phyloP scores from a whole-genome alignment of 2,888 invertebrate genomes.

The Cheilosia grossa region DNA sequence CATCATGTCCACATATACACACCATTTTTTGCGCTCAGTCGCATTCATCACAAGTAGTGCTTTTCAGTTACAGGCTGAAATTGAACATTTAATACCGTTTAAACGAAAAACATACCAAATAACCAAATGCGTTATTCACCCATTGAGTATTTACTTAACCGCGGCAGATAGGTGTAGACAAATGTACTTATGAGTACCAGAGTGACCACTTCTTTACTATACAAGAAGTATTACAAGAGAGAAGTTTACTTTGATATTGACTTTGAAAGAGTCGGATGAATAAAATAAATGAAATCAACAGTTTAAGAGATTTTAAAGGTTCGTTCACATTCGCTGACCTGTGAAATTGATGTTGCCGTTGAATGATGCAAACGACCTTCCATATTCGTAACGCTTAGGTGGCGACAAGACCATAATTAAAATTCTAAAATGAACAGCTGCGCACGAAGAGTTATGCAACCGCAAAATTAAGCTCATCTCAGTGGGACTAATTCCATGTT shows the following conservation, averaged over 20 bases:
- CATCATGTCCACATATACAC: conserved; percentile 3
- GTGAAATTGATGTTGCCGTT: conserved; percentile 51
- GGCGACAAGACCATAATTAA: conserved; percentile 32
- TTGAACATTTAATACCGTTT: conserved; percentile 36
- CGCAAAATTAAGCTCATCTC: conserved; percentile 4
- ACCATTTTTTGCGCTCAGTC: background rate
- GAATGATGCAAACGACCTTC: conserved; percentile 59
- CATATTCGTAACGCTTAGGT: conserved; percentile 47
- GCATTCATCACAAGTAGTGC: conserved; percentile 9
- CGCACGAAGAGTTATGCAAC: conserved; percentile 27
- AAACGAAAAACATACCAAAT: conserved; percentile 14
- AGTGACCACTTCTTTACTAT: conserved; percentile 22
- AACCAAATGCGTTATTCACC: conserved; percentile 11
- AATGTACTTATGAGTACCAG: background rate
- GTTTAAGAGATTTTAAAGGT: conserved; percentile 33
- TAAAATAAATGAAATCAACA: conserved; percentile 6
- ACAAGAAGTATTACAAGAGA: conserved; percentile 10
- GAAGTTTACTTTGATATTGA: conserved; percentile 43
- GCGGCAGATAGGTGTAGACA: conserved; percentile 17
- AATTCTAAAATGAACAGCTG: conserved; percentile 32
- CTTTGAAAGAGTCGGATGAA: conserved; percentile 38
- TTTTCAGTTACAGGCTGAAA: conserved; percentile 6
- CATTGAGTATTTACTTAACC: conserved; percentile 22
- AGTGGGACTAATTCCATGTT: conserved; percentile 1
- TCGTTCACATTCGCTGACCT: conserved; percentile 64